Conservation (phyloP, 2,797 vertebrate genomes). For the Bryconaethiops microstoma region DNA sequence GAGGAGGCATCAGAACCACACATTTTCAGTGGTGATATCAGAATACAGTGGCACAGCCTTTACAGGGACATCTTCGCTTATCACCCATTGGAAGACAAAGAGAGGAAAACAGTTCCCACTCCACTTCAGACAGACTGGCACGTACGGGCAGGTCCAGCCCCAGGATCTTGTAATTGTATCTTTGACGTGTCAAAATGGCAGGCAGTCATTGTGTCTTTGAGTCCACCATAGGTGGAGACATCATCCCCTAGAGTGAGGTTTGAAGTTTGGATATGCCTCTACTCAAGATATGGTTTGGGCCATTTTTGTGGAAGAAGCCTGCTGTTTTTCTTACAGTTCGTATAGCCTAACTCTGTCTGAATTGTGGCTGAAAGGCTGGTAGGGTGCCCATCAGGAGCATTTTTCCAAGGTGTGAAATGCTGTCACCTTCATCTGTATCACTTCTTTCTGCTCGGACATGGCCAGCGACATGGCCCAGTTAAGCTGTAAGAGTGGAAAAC, state of each 20-base stretch:
- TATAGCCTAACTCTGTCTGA: conserved; percentile 67
- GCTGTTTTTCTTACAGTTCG: conserved; percentile 77
- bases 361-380: conserved; percentile 73
- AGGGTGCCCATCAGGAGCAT: conserved; percentile 93
- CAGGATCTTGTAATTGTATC: conserved; percentile 91
- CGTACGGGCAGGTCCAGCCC: conserved; percentile 93
- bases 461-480: conserved; percentile 85
- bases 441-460: conserved; percentile 60
- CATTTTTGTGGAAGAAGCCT: conserved; percentile 59
- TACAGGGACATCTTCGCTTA: conserved; percentile 31
- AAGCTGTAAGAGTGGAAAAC: conserved; percentile 90
- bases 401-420: conserved; percentile 98
- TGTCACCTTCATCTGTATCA: conserved; percentile 92
- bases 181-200: conserved; percentile 89
- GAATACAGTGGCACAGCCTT: conserved; percentile 39
- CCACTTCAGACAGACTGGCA: conserved; percentile 72
- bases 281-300: conserved; percentile 27
- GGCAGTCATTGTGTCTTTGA: conserved; percentile 53
- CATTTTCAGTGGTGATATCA: conserved; percentile 44
- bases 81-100: conserved; percentile 48
- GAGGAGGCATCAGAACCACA: conserved; percentile 39
- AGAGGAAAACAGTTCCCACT: conserved; percentile 43
- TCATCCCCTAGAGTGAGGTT: conserved; percentile 63
- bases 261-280: conserved; percentile 68
- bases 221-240: conserved; percentile 59